phyloP scores from a whole-genome alignment of 2,113 vertebrate species.

The Butorides virescens region DNA sequence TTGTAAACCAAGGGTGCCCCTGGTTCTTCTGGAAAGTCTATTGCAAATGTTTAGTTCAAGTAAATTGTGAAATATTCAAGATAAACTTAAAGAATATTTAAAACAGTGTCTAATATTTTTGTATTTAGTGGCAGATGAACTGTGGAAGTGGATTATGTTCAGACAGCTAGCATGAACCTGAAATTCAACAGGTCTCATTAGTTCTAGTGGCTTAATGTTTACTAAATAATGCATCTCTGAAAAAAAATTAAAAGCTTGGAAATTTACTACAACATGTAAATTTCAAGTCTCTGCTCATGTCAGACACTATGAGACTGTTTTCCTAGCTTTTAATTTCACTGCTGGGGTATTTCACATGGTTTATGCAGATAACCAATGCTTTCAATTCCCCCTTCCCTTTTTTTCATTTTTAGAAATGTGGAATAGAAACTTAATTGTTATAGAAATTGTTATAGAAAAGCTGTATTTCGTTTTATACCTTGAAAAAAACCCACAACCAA shows the following conservation, averaged over 20 bases:
- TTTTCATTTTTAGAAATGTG: background rate
- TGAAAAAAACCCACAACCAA: background rate
- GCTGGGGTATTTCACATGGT: background rate
- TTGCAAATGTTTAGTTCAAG: background rate
- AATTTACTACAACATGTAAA: background rate
- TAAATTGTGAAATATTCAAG: background rate
- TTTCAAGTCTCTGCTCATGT: background rate
- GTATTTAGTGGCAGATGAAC: background rate
- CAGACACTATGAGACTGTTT: background rate
- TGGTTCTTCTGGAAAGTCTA: background rate
- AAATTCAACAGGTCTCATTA: background rate
- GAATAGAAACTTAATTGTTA: background rate
- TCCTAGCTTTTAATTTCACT: background rate
- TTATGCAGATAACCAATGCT: background rate
- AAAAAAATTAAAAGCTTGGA: background rate
- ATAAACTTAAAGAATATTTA: background rate
- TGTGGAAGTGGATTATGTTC: background rate
- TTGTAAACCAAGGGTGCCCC: background rate
- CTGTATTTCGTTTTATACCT: background rate
- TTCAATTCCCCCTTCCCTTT: accelerated
- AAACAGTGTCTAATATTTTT: background rate
- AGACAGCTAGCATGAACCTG: background rate
- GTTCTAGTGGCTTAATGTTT: background rate
- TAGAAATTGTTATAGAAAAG: background rate
- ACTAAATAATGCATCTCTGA: background rate